Percentiles rank a stretch among this genome's conserved stretches.
phyloP scores from a whole-genome alignment of 2,797 vertebrate genomes.

The Fringilla coelebs region DNA sequence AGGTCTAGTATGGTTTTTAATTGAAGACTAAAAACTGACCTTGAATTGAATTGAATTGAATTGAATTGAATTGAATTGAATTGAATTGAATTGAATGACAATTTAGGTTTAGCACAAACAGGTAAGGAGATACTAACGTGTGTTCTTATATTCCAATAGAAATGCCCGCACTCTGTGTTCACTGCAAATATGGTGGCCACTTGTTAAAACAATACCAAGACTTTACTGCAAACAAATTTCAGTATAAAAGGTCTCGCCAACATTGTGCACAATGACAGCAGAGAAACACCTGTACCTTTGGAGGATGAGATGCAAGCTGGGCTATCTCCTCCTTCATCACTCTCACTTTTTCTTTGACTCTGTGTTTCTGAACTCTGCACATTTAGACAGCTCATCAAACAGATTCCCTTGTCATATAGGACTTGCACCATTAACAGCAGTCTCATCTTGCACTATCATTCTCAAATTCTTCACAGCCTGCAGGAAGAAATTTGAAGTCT shows the following conservation, averaged over 20 bases:
- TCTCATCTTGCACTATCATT: neutral
- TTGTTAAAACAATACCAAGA: neutral
- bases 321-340: neutral
- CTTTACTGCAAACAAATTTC: accelerated
- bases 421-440: neutral
- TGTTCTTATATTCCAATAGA: neutral
- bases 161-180: neutral
- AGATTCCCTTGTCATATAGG: neutral
- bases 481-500: neutral
- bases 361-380: neutral
- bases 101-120: neutral
- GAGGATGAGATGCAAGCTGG: neutral
- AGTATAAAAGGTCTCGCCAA: neutral
- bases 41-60: neutral
- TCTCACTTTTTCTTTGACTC: neutral
- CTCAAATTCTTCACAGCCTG: neutral
- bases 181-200: neutral
- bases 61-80: neutral
- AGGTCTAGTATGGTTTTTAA: neutral
- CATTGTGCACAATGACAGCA: neutral
- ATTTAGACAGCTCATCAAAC: neutral
- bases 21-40: neutral
- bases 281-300: neutral
- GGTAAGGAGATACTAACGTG: neutral
- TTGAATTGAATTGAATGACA: neutral